Evolutionary conservation across 2,797 vertebrate genomes (phyloP), one percentile per base, ranked within the genome.

Genomic region (Craterocephalus amniculus): DNA sequence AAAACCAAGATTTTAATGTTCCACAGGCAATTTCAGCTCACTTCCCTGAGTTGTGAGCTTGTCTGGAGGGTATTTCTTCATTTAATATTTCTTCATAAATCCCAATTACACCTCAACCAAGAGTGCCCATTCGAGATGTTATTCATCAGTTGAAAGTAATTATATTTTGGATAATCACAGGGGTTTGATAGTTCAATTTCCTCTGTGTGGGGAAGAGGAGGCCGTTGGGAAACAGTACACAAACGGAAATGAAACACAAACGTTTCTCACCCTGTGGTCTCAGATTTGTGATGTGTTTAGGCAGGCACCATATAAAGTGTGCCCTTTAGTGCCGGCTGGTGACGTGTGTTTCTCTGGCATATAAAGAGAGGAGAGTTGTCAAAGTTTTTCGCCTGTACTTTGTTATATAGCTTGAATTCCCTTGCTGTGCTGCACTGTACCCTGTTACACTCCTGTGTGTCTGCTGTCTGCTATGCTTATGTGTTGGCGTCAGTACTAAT

Each of bases 201-300:
- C 84, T 87, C 73, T 79, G 76, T 83, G 79, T 63, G 61, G 70
- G 66, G 69, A 81, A 70, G 71, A 73, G 58, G 70, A 49, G 24
- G 78, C 57, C 34, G 18, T 70, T 84, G 84, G 88, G 76, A 77
- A 75, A 86, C 51, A 59, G 63, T 52, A 56, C 38, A 13, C 49
- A 36, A 82, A 20, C 71, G 84, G 89, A 93, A 91, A 93, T 91
- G 78, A 92, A 93, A 94, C 86, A 86, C 83, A 92, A 91, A 87
- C 67, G 83, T 82, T 83, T 87, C 78, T 79, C 81, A 67, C 70
- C 70, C 76, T 78, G 79, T 70, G 84, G 78, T 86, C 74, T 2
- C 2, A 57, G 76, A 59, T 79, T 84, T 87, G 78, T 52, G 74
- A 80, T 74, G 87, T 82, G 80, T 83, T 86, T 74, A 67, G 76